Evolutionary conservation across 2,113 vertebrate genomes (phyloP), one percentile per base, ranked within the genome.

Genomic region (Xenopus tropicalis): DNA sequence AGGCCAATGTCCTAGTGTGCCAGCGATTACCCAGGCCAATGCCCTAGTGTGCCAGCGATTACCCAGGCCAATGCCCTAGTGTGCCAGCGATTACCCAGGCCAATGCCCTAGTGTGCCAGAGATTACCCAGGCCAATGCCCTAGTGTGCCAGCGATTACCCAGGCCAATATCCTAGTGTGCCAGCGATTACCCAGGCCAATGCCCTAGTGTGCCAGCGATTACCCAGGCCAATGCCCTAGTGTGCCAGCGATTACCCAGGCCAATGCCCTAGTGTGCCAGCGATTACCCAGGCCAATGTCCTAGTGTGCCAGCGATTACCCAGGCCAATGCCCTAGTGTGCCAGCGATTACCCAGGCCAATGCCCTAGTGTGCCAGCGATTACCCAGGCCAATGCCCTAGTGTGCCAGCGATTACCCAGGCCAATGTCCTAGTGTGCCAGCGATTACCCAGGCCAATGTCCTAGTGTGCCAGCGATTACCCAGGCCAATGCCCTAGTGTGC

Each of bases 1-100:
- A n/a, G 8, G n/a, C 16, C 52, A 13, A 54, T 54, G 19, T 54
- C n/a, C 52, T n/a, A 54, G n/a, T n/a, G n/a, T n/a, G n/a, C n/a
- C n/a, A n/a, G n/a, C n/a, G n/a, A n/a, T n/a, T n/a, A 54, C 1
- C 3, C 52, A n/a, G 8, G n/a, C 16, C 52, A 13, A 54, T 54
- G 19, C n/a, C n/a, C 52, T n/a, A 54, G n/a, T n/a, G n/a, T n/a
- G n/a, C 61, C 61, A 16, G 37, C 42, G 63, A 71, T 63, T 24
- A n/a, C 19, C 21, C 63, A 7, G 7, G 19, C 58, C n/a, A n/a
- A n/a, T 51, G 17, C 21, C 69, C 69, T 4, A 11, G 12, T 54
- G 7, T 17, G 14, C 16, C n/a, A 4, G 16, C 16, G 46, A n/a
- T n/a, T 8, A 54, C 1, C 3, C 52, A n/a, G 8, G n/a, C 16